These are phyloP conservation scores for Mustela erminea DNA, from an alignment of 2,797 vertebrate species.

Conservation along the genomic window DNA sequence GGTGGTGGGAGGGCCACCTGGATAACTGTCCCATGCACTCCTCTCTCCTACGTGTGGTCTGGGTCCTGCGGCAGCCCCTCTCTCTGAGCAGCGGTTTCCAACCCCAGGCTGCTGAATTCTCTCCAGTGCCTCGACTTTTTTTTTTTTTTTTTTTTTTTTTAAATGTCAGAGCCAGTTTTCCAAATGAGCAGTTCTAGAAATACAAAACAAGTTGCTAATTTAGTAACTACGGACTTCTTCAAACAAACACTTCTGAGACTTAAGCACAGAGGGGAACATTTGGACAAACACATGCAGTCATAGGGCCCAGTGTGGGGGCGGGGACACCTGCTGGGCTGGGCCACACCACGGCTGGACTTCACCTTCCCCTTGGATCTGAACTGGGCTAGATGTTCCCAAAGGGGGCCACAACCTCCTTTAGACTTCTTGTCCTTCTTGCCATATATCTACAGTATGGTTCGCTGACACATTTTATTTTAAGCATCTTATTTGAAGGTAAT, in stretches of 20 bases:
- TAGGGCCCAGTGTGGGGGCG: accelerated
- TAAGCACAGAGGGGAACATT: neutral
- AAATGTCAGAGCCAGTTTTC: slow-evolving; percentile 33
- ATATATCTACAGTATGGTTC: neutral
- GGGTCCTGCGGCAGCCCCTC: neutral
- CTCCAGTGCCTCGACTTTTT: neutral
- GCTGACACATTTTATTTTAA: neutral
- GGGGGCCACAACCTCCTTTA: too few species aligned
- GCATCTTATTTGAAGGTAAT: neutral
- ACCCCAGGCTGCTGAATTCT: neutral
- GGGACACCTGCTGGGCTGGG: accelerated
- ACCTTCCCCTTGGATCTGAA: neutral
- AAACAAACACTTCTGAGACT: slow-evolving; percentile 62
- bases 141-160: too few species aligned
- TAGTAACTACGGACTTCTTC: slow-evolving; percentile 59
- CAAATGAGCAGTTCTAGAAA: slow-evolving; percentile 67
- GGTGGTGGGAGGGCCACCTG: neutral
- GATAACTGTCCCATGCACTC: neutral
- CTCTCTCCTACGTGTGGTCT: accelerated
- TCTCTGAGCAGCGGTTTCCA: neutral
- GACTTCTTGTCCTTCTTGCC: neutral
- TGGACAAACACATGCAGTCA: neutral
- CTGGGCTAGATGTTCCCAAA: neutral
- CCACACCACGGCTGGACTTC: accelerated
- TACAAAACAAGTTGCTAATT: slow-evolving; percentile 66